These are phyloP conservation scores for Chrysemys picta DNA, from an alignment of 2,113 vertebrate genomes.

Conservation along the genomic window DNA sequence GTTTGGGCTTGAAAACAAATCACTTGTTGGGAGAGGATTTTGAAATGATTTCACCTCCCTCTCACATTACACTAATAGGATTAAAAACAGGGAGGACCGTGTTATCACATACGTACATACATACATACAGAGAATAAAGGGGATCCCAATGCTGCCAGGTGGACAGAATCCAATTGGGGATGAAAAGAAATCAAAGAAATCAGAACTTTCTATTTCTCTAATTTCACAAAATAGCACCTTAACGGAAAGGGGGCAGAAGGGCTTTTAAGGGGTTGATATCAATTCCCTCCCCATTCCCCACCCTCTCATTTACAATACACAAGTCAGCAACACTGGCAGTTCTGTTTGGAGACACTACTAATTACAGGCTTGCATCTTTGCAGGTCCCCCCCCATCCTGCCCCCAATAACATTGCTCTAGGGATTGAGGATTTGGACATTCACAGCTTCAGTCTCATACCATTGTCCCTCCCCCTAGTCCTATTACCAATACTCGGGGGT, in stretches of 20 bases:
- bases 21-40: neutral
- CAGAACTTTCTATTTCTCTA: neutral
- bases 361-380: constrained; percentile 35
- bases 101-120: neutral
- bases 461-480: constrained; percentile 47
- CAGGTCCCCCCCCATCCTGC: neutral
- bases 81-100: neutral
- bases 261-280: constrained; percentile 25
- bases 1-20: neutral
- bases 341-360: constrained; percentile 35
- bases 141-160: constrained; percentile 1
- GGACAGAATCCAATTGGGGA: neutral
- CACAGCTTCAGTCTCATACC: constrained; percentile 54
- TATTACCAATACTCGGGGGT: constrained; percentile 17
- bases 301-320: neutral
- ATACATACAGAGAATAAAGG: too few relatives aligned
- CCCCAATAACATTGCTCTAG: neutral
- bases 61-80: neutral
- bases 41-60: constrained; percentile 45
- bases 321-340: constrained; percentile 30
- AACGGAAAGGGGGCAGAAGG: constrained; percentile 29
- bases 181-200: neutral
- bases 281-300: neutral
- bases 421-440: constrained; percentile 39
- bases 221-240: constrained; percentile 70